phyloP scores from a whole-genome alignment of 2,113 vertebrate species.

The Progne subis region DNA sequence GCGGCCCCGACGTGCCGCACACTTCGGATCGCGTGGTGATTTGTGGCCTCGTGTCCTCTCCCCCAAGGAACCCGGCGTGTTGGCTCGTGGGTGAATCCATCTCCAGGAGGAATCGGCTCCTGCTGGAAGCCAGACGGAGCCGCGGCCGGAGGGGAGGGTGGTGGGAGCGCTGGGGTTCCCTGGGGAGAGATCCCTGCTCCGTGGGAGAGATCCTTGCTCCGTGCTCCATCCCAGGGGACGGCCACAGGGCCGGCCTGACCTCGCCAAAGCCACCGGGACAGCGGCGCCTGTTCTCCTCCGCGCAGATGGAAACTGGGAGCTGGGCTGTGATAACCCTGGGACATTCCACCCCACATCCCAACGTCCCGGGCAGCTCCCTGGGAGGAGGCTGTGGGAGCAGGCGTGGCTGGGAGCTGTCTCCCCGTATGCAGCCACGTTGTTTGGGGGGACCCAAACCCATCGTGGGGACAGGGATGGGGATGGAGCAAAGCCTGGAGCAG shows the following conservation, averaged over 20 bases:
- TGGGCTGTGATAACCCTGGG: not conserved
- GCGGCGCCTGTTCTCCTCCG: not conserved
- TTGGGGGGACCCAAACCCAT: not conserved
- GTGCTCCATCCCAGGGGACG: not conserved
- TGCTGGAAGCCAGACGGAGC: not conserved
- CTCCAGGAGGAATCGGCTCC: not conserved
- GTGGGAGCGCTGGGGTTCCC: not conserved
- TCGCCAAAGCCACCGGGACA: not conserved
- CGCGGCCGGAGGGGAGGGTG: rapidly evolving
- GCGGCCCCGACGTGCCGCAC: not conserved
- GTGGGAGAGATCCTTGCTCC: too few species aligned
- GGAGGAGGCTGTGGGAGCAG: not conserved
- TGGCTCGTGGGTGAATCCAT: rapidly evolving
- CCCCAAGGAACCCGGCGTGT: rapidly evolving
- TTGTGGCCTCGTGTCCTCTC: not conserved
- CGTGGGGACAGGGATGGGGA: not conserved
- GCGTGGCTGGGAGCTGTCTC: not conserved
- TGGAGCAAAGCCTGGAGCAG: not conserved
- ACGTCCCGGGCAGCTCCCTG: not conserved
- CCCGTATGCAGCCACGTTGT: not conserved
- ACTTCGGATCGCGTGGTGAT: rapidly evolving
- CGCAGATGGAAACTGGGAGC: not conserved
- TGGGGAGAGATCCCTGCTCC: too few species aligned
- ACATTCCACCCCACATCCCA: rapidly evolving
- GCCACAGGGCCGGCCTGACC: rapidly evolving